A percentile compares a stretch with the other conserved stretches of the same genome.
These are phyloP conservation scores for Mesocricetus auratus DNA, from an alignment of 2,113 vertebrate genomes.

Conservation along the genomic window DNA sequence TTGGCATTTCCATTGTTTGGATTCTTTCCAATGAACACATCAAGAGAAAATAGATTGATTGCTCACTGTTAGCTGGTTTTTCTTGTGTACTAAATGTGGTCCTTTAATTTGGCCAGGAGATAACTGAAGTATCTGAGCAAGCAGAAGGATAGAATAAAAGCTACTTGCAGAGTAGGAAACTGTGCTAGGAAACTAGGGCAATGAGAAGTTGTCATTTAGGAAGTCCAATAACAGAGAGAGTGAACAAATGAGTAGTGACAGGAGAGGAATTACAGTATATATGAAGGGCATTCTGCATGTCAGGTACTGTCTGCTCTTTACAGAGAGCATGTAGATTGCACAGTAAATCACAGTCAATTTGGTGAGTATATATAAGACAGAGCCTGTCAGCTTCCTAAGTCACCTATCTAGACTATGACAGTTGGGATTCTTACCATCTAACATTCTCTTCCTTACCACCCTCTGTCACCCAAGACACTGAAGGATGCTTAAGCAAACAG, in stretches of 20 bases:
- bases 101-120: not conserved
- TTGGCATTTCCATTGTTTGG: not conserved
- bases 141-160: slow-evolving; percentile 30
- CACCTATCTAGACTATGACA: not conserved
- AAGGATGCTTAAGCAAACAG: not conserved
- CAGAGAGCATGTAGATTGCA: not conserved
- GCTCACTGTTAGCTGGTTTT: not conserved
- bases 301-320: not conserved
- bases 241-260: not conserved
- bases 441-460: not conserved
- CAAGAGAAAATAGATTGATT: not conserved
- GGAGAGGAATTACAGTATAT: not conserved
- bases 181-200: not conserved
- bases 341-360: not conserved
- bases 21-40: slow-evolving; percentile 12
- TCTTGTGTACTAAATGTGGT: not conserved
- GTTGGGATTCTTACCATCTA: not conserved
- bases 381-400: not conserved
- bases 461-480: not conserved
- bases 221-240: not conserved
- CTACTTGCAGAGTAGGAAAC: not conserved
- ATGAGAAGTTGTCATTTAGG: not conserved
- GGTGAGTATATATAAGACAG: not conserved
- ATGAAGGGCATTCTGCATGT: not conserved
- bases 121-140: not conserved